A percentile compares a stretch with the other conserved stretches of the same genome.
Evolutionary conservation across 2,888 invertebrate genomes (phyloP).

Genomic region (Drepana falcataria): DNA sequence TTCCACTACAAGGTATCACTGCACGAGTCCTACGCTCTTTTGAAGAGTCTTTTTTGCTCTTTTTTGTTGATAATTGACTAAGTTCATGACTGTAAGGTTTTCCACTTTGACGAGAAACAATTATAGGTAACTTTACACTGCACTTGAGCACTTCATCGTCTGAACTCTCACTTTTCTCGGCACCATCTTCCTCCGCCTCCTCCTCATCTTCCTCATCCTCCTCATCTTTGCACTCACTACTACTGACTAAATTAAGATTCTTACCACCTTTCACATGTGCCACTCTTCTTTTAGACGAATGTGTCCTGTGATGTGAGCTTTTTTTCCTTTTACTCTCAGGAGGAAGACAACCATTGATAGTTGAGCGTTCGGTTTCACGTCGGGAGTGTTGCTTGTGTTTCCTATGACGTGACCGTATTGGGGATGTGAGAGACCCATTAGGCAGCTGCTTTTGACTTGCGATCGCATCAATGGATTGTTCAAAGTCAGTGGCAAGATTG

Average conservation of each 20-base stretch:
- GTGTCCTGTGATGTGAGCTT: conserved; percentile 56
- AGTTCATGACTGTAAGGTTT: conserved; percentile 78
- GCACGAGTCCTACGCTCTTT: conserved; percentile 61
- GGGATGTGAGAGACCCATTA: conserved; percentile 55
- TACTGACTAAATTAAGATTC: conserved; percentile 74
- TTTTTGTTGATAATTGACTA: conserved; percentile 77
- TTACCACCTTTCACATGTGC: conserved; percentile 72
- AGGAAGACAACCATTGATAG: conserved; percentile 56
- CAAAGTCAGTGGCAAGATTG: conserved; percentile 73
- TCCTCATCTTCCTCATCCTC: conserved; percentile 39
- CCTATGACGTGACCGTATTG: conserved; percentile 54
- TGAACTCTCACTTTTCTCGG: conserved; percentile 51
- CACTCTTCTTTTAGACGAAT: conserved; percentile 44
- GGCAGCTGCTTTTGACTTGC: conserved; percentile 58
- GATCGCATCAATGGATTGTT: conserved; percentile 73
- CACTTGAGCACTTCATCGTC: conserved; percentile 69
- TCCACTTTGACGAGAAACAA: conserved; percentile 64
- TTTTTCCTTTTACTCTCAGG: conserved; percentile 63
- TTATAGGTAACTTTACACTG: conserved; percentile 71
- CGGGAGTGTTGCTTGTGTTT: conserved; percentile 68
- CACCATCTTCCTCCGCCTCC: conserved; percentile 30
- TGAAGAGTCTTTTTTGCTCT: conserved; percentile 58
- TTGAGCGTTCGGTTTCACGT: conserved; percentile 46
- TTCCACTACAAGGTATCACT: conserved; percentile 69
- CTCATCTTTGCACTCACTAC: conserved; percentile 66